phyloP scores from a whole-genome alignment of 2,797 vertebrate species.

The Crax fasciolata region DNA sequence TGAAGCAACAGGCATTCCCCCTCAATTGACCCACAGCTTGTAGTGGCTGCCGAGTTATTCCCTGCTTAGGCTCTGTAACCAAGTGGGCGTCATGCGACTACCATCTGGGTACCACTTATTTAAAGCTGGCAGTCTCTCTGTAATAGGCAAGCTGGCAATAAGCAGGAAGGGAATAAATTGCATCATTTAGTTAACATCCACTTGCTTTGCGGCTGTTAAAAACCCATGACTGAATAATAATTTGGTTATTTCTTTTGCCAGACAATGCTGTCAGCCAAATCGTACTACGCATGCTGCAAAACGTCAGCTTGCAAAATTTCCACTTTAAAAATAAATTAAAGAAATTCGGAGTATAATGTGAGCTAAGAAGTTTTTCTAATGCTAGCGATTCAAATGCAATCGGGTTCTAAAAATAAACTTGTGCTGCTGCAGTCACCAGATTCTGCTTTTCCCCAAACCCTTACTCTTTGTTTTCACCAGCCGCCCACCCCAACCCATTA shows the following conservation, averaged over 20 bases:
- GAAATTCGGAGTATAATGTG: constrained; percentile 64
- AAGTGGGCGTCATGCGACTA: constrained; percentile 93
- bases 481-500: background rate
- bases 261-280: constrained; percentile 90
- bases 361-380: constrained; percentile 67
- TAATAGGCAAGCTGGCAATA: constrained; percentile 93
- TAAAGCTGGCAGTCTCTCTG: constrained; percentile 95
- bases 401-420: constrained; percentile 62
- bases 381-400: constrained; percentile 36
- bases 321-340: constrained; percentile 81
- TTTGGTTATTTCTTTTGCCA: constrained; percentile 92
- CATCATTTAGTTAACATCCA: constrained; percentile 99
- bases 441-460: constrained; percentile 17
- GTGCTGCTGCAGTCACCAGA: constrained; percentile 27
- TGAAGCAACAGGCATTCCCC: constrained; percentile 92
- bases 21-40: constrained; percentile 92
- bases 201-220: constrained; percentile 94
- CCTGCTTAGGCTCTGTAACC: constrained; percentile 91
- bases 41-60: constrained; percentile 91
- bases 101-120: constrained; percentile 99
- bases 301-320: constrained; percentile 83
- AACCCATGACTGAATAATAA: constrained; percentile 96
- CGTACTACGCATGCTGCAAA: constrained; percentile 80
- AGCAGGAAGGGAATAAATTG: constrained; percentile 95
- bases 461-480: background rate